phyloP scores from a whole-genome alignment of 2,888 invertebrate species.

The Dicyrtoma fusca region DNA sequence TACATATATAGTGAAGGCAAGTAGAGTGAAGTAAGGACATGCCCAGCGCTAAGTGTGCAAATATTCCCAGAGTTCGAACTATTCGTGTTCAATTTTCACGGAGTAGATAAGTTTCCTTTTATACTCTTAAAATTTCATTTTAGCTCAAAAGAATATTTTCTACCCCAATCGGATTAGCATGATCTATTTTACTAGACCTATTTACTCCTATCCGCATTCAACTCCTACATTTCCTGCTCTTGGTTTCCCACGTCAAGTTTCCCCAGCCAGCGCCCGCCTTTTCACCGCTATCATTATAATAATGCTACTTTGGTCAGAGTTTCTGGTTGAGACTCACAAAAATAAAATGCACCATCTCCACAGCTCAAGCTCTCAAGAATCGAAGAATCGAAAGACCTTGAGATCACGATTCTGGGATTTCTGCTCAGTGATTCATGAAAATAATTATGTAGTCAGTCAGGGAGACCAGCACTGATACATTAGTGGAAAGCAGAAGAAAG shows the following conservation, averaged over 20 bases:
- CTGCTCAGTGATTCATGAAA: no score
- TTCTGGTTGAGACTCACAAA: no score
- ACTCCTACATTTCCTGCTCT: background rate
- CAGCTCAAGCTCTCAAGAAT: no score
- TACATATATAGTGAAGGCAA: no score
- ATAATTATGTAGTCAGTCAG: no score
- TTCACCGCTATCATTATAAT: background rate
- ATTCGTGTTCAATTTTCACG: conserved; percentile 19
- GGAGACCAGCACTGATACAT: no score
- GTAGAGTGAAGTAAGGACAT: no score
- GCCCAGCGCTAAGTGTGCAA: conserved; percentile 9
- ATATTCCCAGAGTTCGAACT: conserved; percentile 16
- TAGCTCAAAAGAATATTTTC: background rate
- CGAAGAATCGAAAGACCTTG: no score
- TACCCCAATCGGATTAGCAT: background rate
- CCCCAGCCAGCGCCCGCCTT: background rate
- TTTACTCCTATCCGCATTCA: background rate
- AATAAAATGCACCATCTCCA: no score
- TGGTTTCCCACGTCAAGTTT: background rate
- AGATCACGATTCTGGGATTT: no score
- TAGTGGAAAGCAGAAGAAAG: no score
- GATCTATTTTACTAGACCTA: background rate
- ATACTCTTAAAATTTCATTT: background rate
- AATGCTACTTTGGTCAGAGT: no score
- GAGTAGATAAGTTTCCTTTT: conserved; percentile 16